Evolutionary conservation across 2,113 vertebrate species (phyloP).

Genomic region (Cochlearius cochlearius): DNA sequence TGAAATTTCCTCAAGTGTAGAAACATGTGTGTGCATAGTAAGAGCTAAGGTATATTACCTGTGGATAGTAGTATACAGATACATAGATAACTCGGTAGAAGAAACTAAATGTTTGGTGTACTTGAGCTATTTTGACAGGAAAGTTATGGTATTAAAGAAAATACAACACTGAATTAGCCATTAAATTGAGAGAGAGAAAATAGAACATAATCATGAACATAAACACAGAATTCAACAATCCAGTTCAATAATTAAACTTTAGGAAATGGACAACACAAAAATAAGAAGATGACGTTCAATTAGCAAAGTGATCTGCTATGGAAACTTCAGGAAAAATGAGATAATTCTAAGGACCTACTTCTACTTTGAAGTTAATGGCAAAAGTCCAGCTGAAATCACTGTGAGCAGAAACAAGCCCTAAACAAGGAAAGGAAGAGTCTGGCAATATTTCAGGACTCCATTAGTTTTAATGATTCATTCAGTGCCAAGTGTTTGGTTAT

Average conservation of each 20-base stretch:
- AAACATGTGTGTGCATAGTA: neutral
- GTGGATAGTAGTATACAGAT: neutral
- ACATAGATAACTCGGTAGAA: neutral
- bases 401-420: neutral
- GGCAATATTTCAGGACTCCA: constrained; percentile 9
- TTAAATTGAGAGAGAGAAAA: neutral
- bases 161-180: neutral
- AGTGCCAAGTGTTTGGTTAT: neutral
- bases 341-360: neutral
- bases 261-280: neutral
- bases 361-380: constrained; percentile 15
- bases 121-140: neutral
- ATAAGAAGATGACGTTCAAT: neutral
- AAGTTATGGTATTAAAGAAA: neutral
- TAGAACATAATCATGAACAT: neutral
- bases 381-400: constrained; percentile 13
- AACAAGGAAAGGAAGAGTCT: constrained; percentile 16
- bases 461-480: constrained; percentile 26
- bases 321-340: neutral
- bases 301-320: neutral
- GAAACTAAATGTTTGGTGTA: neutral
- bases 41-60: neutral
- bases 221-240: neutral
- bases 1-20: neutral
- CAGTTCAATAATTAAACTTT: neutral